Evolutionary conservation across 2,113 vertebrate species (phyloP), one percentile per base, ranked within the genome.

Genomic region (Pomatostomus ruficeps): DNA sequence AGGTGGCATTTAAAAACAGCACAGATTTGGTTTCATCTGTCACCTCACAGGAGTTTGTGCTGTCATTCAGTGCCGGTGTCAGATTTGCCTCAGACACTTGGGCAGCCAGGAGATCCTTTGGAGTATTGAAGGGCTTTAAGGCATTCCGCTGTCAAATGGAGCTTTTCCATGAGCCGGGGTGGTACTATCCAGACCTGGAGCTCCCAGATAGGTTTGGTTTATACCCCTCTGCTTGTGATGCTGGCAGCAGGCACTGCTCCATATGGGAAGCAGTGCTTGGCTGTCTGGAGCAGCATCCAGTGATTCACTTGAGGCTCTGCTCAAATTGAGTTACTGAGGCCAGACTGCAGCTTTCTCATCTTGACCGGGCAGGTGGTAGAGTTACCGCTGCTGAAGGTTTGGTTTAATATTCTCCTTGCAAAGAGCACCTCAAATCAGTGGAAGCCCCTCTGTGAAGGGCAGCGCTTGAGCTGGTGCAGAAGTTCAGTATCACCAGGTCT

Each of bases 41-140:
- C 48, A 74, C 25, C 36, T 72, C 35, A 16, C n/a, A 58, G 45
- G 49, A 82, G 42, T 80, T 71, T 54, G 51, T 67, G 72, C 23
- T 67, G 43, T 51, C 25, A 8, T 4, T n/a, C 59, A 90, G 71
- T 1, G 1, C 51, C 7, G 14, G 38, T 58, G 63, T 93, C 85
- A 62, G 46, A 23, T 79, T 89, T 74, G 59, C 45, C 75, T 73
- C 58, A 62, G 49, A 35, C 3, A 4, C 11, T 82, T 71, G 55
- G 71, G 59, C 51, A 85, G 85, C 25, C 91, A 59, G 72, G 57
- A 79, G 59, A 43, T 74, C 67, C 38, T 85, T 49, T 59, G 77
- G 45, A 54, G 12, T 19, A 65, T 61, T 0, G 0, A 61, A 77
- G 49, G 80, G 59, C 63, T 93, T 82, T 55, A 45, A 90, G 51